Conservation (phyloP, 2,888 invertebrate species). For the Anarsia innoxiella region DNA sequence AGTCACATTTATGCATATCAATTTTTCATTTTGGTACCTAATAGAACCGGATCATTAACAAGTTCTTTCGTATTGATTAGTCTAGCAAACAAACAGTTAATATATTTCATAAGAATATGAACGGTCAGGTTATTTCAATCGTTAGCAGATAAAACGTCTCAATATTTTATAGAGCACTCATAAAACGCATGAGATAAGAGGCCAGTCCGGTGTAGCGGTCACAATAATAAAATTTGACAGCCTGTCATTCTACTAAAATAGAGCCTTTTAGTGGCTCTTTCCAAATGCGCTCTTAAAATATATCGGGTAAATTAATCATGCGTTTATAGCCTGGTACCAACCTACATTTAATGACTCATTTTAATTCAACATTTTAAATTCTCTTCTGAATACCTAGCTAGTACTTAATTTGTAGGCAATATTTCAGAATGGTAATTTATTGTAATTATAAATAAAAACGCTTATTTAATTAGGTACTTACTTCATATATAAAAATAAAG, state of each 20-base stretch:
- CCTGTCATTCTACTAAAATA: constrained; percentile 47
- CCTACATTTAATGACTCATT: too few relatives aligned
- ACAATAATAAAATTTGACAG: constrained; percentile 61
- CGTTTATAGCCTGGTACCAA: constrained; percentile 9
- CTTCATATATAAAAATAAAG: too few relatives aligned
- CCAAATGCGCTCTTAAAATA: constrained; percentile 25
- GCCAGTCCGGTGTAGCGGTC: constrained; percentile 32
- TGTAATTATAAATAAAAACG: too few relatives aligned
- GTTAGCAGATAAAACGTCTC: constrained; percentile 56
- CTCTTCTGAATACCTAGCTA: too few relatives aligned
- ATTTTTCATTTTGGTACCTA: constrained; percentile 59
- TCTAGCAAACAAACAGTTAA: constrained; percentile 46
- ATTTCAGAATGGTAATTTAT: too few relatives aligned
- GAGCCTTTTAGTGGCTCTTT: constrained; percentile 32
- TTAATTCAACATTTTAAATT: too few relatives aligned
- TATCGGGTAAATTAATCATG: constrained; percentile 14
- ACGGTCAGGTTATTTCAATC: constrained; percentile 53
- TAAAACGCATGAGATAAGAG: constrained; percentile 51
- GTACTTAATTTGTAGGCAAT: too few relatives aligned
- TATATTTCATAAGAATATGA: constrained; percentile 64
- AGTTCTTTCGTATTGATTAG: constrained; percentile 52
- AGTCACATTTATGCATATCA: constrained; percentile 54
- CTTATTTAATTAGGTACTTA: too few relatives aligned
- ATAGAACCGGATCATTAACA: constrained; percentile 52
- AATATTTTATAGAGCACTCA: constrained; percentile 64